Evolutionary conservation across 2,888 invertebrate genomes (phyloP), one percentile per base, ranked within the genome.

Genomic region (Epistrophella euchroma): DNA sequence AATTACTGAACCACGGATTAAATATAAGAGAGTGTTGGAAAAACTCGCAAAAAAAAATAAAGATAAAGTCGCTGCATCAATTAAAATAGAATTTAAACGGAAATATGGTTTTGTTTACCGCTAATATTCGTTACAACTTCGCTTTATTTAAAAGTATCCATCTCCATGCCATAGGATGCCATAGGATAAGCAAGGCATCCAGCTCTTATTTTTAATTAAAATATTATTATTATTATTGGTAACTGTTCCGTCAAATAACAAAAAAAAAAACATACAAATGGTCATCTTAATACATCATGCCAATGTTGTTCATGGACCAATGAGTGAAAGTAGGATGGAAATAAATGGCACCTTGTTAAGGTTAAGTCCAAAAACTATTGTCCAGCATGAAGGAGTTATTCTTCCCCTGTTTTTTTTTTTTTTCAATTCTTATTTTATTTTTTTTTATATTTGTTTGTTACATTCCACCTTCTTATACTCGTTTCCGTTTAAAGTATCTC

Each of bases 321-420:
- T 55, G 60, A 70, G 74, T 68, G 37, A 62, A 60, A 80, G 60
- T 75, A 75, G 70, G 60, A 60, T 75, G 70, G 62, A 70, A 70
- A 75, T 81, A 81, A 75, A 62, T 81, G 70, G 80, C 75, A 81
- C 75, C 75, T 75, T 75, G 75, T 75, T 80, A 60, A 28, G 74
- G 80, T 75, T 68, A 68, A 75, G 52, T 60, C 74, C 62, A 68
- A 70, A 81, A 75, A 81, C 80, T 75, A 52, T 73, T 79, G 68
- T 70, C 50, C 25, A 70, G 52, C 60, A 60, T 13, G 58, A 62
- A 68, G 50, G 68, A 80, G 58, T 60, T 28, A 70, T 28, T 60
- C 25, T 62, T 43, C 19, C 13, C 40, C 43, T 40, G 0, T 25
- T 15, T 62, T 25, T 17, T 37, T 35, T 19, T 22, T 25, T 52